These are phyloP conservation scores for Drosophila subsilvestris DNA, from an alignment of 2,888 invertebrate species.

Conservation along the genomic window DNA sequence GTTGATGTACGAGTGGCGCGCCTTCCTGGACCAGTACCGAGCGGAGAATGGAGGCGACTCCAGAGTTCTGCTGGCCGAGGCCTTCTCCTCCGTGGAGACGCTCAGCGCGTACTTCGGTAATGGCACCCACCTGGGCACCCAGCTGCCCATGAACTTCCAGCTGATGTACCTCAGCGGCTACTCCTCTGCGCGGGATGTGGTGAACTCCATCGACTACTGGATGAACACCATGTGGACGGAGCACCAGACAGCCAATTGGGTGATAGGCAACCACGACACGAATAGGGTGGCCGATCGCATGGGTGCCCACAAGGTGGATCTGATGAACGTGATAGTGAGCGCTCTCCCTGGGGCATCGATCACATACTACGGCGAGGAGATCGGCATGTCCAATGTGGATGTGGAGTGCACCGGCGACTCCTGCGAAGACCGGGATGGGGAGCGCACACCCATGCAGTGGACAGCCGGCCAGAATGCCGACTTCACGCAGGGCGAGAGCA, in stretches of 20 bases:
- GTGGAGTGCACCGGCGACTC: slow-evolving; percentile 82
- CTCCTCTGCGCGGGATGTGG: slow-evolving; percentile 85
- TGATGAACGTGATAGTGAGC: slow-evolving; percentile 88
- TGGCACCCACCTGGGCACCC: slow-evolving; percentile 84
- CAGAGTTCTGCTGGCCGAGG: slow-evolving; percentile 87
- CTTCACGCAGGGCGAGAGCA: slow-evolving; percentile 85
- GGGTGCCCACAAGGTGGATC: slow-evolving; percentile 87
- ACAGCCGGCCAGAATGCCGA: slow-evolving; percentile 85
- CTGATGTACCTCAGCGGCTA: slow-evolving; percentile 85
- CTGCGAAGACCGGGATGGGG: slow-evolving; percentile 85
- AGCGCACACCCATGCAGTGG: slow-evolving; percentile 88
- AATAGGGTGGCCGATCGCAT: slow-evolving; percentile 87
- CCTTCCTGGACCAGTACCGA: slow-evolving; percentile 85
- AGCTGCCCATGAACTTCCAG: slow-evolving; percentile 88
- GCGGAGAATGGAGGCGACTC: slow-evolving; percentile 74
- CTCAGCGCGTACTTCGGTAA: slow-evolving; percentile 87
- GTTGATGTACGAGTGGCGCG: slow-evolving; percentile 86
- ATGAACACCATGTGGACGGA: slow-evolving; percentile 85
- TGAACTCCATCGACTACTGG: slow-evolving; percentile 86
- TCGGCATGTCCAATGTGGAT: slow-evolving; percentile 86
- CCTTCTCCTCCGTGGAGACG: slow-evolving; percentile 85
- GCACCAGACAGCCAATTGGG: slow-evolving; percentile 87
- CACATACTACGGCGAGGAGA: slow-evolving; percentile 93
- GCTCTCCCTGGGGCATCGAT: slow-evolving; percentile 91
- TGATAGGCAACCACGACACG: slow-evolving; percentile 89